These are phyloP conservation scores for Amniataba percoides DNA, from an alignment of 2,797 vertebrate species.

Conservation along the genomic window DNA sequence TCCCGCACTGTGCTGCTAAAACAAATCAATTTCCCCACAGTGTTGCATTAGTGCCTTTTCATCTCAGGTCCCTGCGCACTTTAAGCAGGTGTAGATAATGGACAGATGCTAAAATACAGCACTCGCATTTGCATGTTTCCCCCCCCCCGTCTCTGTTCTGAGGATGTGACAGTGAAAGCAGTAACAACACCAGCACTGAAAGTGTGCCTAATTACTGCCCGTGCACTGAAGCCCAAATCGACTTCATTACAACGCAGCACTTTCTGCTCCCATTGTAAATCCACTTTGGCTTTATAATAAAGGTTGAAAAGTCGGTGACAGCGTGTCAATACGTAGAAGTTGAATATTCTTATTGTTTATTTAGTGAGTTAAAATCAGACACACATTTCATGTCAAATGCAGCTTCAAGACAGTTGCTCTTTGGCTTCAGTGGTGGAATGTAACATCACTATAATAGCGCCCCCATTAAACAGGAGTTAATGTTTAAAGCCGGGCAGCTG, in stretches of 20 bases:
- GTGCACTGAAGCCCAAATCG: not conserved
- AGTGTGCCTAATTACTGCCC: not conserved
- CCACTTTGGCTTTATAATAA: not conserved
- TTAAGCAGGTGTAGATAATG: slow-evolving; percentile 1
- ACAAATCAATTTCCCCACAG: not conserved
- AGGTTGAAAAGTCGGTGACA: not conserved
- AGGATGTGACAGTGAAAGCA: not conserved
- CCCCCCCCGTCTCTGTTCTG: not conserved
- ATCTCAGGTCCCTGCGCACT: not conserved
- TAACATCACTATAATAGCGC: slow-evolving; percentile 36
- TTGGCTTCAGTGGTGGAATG: slow-evolving; percentile 18
- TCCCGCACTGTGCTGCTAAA: not conserved
- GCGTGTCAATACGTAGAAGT: not conserved
- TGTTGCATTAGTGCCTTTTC: not conserved
- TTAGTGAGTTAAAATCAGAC: not conserved
- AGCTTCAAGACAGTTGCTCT: slow-evolving; percentile 27
- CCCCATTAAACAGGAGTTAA: slow-evolving; percentile 49
- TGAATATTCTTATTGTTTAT: not conserved
- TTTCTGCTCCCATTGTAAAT: not conserved
- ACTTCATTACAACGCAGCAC: not conserved
- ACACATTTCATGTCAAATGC: not conserved
- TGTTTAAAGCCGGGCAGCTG: slow-evolving; percentile 45
- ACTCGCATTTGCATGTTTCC: not conserved
- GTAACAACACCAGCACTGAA: not conserved
- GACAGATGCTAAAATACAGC: slow-evolving; percentile 6